Conservation (phyloP, 2,113 vertebrate genomes). For the Cercocebus atys region DNA sequence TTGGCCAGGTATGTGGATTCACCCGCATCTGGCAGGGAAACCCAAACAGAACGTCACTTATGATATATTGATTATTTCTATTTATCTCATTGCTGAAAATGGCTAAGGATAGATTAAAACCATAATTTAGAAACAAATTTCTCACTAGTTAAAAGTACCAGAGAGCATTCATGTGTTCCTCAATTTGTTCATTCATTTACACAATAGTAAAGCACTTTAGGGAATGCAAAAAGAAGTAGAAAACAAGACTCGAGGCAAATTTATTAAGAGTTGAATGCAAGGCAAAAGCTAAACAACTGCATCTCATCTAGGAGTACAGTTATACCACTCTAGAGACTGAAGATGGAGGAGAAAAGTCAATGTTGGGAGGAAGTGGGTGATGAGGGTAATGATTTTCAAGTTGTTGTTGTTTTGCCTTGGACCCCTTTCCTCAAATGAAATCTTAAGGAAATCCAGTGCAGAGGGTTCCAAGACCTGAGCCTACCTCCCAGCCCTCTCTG, state of each 20-base stretch:
- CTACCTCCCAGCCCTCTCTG: background rate
- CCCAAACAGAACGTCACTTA: background rate
- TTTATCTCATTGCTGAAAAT: background rate
- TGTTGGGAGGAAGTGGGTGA: too few species aligned
- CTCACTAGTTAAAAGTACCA: conserved; percentile 16
- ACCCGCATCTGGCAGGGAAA: background rate
- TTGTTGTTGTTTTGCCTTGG: background rate
- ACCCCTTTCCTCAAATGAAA: background rate
- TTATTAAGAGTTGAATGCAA: background rate
- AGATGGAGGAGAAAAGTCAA: background rate
- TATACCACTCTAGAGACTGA: background rate
- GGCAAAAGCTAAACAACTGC: background rate
- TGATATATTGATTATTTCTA: conserved; percentile 5
- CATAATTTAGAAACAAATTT: conserved; percentile 31
- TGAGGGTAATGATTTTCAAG: background rate
- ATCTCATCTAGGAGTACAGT: background rate
- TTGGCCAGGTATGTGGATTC: background rate
- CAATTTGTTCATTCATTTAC: conserved; percentile 41
- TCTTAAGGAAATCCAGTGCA: background rate
- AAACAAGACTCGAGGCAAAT: background rate
- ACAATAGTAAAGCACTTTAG: conserved; percentile 4
- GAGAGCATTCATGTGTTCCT: background rate
- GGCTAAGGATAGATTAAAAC: conserved; percentile 9
- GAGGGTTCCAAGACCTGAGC: background rate
- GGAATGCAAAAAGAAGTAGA: conserved; percentile 17